Evolutionary conservation across 2,797 vertebrate genomes (phyloP).

Genomic region (Brachyalestes nurse): DNA sequence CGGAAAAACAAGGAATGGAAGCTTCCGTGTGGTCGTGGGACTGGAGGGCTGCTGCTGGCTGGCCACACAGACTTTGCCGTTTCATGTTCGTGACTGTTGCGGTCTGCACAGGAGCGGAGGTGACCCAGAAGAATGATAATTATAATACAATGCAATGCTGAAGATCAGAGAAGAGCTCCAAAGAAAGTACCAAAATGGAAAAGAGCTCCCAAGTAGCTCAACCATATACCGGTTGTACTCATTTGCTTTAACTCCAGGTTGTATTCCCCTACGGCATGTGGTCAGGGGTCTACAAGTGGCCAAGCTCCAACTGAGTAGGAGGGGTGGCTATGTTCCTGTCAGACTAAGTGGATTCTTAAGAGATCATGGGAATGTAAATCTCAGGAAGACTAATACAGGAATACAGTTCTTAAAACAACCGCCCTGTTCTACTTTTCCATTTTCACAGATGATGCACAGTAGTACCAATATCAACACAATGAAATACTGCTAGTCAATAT

Average conservation of each 20-base stretch:
- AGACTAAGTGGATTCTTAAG: neutral
- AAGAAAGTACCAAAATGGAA: neutral
- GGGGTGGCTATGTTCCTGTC: neutral
- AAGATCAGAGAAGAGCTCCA: neutral
- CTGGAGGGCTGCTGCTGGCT: neutral
- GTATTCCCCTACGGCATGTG: neutral
- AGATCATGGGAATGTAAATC: neutral
- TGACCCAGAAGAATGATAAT: neutral
- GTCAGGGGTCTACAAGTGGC: neutral
- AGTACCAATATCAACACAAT: no score
- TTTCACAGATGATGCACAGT: neutral
- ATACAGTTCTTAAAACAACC: neutral
- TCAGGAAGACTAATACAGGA: neutral
- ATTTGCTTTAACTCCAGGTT: neutral
- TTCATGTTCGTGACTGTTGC: neutral
- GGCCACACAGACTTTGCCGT: neutral
- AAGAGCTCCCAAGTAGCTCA: neutral
- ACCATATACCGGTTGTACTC: neutral
- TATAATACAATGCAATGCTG: neutral
- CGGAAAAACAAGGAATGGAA: neutral
- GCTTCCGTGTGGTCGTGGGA: neutral
- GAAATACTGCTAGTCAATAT: neutral
- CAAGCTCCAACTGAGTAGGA: neutral
- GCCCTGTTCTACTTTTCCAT: neutral
- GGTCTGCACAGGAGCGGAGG: neutral